A percentile compares a stretch with the other conserved stretches of the same genome.
Conservation (phyloP, 1,140 invertebrate species). For the Parasteatoda tepidariorum region DNA sequence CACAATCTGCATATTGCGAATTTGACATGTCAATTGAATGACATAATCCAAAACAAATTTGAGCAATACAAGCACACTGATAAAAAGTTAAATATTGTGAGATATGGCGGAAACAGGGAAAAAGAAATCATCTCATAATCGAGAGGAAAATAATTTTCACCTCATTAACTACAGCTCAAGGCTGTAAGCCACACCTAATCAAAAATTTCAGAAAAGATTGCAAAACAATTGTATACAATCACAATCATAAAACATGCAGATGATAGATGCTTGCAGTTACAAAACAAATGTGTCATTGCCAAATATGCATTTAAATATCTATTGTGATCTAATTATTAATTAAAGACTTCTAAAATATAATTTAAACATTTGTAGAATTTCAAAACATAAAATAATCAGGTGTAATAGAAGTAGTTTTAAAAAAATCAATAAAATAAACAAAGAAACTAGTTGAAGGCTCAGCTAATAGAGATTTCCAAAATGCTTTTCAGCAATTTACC, state of each 20-base stretch:
- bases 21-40: constrained; percentile 36
- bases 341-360: too few species aligned
- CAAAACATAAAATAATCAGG: too few species aligned
- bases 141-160: not conserved
- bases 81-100: not conserved
- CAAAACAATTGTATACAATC: constrained; percentile 24
- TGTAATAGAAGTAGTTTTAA: too few species aligned
- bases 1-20: not conserved
- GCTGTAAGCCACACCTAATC: not conserved
- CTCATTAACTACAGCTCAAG: not conserved
- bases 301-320: too few species aligned
- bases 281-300: constrained; percentile 51
- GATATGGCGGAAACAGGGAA: not conserved
- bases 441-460: too few species aligned
- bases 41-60: constrained; percentile 15
- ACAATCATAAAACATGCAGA: not conserved
- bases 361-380: too few species aligned
- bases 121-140: not conserved
- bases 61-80: not conserved
- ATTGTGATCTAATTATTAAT: too few species aligned
- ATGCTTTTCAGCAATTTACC: too few species aligned
- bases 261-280: constrained; percentile 29
- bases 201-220: constrained; percentile 8
- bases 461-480: too few species aligned
- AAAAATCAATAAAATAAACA: too few species aligned